A percentile compares a stretch with the other conserved stretches of the same genome.
phyloP scores from a whole-genome alignment of 1,140 invertebrate genomes.

The Thalassaphorura encarpata region DNA sequence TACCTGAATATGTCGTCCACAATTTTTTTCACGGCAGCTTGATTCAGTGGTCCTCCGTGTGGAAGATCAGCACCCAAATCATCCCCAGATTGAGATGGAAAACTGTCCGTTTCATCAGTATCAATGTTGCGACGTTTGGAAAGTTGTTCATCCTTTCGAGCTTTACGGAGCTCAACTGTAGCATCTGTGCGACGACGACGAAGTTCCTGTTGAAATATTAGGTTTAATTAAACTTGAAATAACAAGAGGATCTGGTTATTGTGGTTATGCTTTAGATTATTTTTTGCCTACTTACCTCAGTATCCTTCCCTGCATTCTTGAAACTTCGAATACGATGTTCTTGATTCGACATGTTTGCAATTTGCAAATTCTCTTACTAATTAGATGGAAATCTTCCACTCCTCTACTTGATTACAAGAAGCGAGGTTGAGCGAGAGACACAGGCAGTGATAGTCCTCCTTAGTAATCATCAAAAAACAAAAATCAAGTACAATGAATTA shows the following conservation, averaged over 20 bases:
- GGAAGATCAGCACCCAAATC: background rate
- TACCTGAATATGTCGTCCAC: conserved; percentile 19
- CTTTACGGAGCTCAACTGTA: conserved; percentile 81
- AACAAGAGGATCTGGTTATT: background rate
- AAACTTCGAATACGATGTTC: conserved; percentile 36
- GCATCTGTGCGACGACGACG: conserved; percentile 76
- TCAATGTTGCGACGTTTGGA: conserved; percentile 82
- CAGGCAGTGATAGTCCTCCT: too few relatives aligned
- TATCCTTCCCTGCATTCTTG: conserved; percentile 42
- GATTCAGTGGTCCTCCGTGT: too few relatives aligned
- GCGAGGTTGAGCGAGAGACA: too few relatives aligned
- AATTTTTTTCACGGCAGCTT: conserved; percentile 9
- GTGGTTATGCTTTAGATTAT: background rate
- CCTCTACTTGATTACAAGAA: too few relatives aligned
- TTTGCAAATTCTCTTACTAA: too few relatives aligned
- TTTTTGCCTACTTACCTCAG: conserved; percentile 35
- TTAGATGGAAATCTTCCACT: too few relatives aligned
- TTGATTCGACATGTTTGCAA: conserved; percentile 28
- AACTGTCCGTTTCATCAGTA: conserved; percentile 36
- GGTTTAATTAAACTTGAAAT: conserved; percentile 1
- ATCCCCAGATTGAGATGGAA: background rate
- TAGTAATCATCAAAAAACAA: too few relatives aligned
- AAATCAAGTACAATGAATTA: too few relatives aligned
- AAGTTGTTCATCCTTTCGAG: conserved; percentile 90
- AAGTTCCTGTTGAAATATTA: conserved; percentile 57